A percentile compares a stretch with the other conserved stretches of the same genome.
phyloP scores from a whole-genome alignment of 2,797 vertebrate genomes.

The Artibeus lituratus region DNA sequence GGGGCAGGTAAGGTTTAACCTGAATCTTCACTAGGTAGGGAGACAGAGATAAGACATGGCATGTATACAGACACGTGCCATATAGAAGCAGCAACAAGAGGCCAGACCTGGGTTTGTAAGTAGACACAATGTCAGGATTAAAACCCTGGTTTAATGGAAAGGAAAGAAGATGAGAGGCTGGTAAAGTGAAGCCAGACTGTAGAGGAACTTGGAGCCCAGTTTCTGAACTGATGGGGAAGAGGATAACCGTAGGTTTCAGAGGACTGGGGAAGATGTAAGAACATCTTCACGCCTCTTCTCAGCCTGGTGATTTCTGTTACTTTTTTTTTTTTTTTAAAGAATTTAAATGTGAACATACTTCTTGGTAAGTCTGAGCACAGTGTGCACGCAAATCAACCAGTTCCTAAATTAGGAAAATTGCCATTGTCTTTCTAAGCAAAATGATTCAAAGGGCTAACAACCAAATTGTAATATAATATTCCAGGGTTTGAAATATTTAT shows the following conservation, averaged over 20 bases:
- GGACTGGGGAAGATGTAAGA: background rate
- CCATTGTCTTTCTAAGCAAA: conserved; percentile 20
- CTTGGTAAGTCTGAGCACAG: background rate
- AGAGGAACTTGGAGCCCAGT: background rate
- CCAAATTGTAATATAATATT: background rate
- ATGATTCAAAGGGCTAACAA: conserved; percentile 32
- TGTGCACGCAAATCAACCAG: background rate
- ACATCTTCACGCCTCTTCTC: background rate
- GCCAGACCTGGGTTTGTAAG: background rate
- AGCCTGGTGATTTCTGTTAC: background rate
- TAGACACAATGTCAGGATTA: background rate
- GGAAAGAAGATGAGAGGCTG: background rate
- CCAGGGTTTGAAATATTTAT: background rate
- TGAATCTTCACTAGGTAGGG: background rate
- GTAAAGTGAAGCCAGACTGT: background rate
- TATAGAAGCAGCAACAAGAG: background rate
- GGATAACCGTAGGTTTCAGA: background rate
- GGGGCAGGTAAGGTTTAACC: background rate
- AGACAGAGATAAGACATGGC: background rate
- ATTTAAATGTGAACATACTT: background rate
- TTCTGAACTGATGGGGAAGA: background rate
- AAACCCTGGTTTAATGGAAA: background rate
- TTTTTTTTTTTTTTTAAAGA: conserved; percentile 32
- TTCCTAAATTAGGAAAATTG: conserved; percentile 48
- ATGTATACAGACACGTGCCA: background rate